Base-by-base conservation (phyloP, 2,888 invertebrate species). In the Aleiodes testaceus region DNA sequence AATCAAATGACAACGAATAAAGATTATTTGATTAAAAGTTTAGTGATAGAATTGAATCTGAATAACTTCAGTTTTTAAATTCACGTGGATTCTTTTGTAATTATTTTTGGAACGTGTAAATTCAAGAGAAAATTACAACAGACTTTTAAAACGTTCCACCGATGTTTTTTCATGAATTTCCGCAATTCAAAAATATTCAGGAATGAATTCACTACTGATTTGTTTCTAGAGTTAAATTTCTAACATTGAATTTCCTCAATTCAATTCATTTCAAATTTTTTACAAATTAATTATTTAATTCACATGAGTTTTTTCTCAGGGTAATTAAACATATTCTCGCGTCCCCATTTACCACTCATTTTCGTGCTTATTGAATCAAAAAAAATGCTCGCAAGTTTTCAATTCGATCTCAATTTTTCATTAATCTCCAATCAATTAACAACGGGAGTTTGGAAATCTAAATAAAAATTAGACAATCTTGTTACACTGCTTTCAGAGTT, bases 1-100 rank as follows among this genome's bases (percentile, higher is more conserved):
- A 81, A 81, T 83, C 82, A 81, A 83, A 82, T 78, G 74, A 75
- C 55, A 75, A 73, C 72, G 77, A 79, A 59, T 22, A 9, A n/a
- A 30, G 30, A 30, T 36, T 59, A n/a, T 59, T 42, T 1, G 14
- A 45, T 14, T 45, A 45, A 18, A 59, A 9, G 7, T 36, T 36
- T 2, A 36, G 36, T 6, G 36, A 36, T 36, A 11, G 9, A 36
- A 36, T 6, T 36, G 7, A 45, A 16, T 16, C n/a, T 44, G 55
- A 36, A 9, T 36, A 1, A 36, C 9, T 11, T 36, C 36, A 36
- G 9, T 11, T 9, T 7, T 36, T 36, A 9, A 36, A 11, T 36
- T 36, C 7, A 9, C 11, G 9, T 36, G 5, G 7, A 9, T 36
- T 36, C 36, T 36, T 36, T 36, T 0, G 36, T 11, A 11, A 36